Base-by-base conservation (phyloP, 2,113 vertebrate genomes). In the Leuciscus idus region DNA sequence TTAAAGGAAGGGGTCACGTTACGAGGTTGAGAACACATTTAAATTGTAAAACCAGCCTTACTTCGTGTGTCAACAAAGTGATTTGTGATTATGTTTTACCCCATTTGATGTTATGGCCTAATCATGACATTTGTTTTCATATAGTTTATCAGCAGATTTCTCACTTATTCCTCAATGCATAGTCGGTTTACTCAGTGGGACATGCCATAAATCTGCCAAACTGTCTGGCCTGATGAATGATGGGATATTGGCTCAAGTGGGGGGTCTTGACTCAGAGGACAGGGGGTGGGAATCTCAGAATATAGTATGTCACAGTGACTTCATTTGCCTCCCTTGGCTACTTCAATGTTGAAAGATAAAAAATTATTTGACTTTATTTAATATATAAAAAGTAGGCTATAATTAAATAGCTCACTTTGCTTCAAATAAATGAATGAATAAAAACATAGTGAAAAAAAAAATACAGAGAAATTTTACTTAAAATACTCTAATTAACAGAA, bases 181-280 rank as follows among this genome's bases (percentile, higher is more conserved):
- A 89, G 50, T 75, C 57, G 81, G 92, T 91, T 90, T 88, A 88
- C 95, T 90, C 94, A 91, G 94, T 91, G 91, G 90, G 94, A 92
- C 19, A 66, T 86, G 92, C 91, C 93, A 94, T 93, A 95, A 94
- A 95, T 93, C 93, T 94, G 93, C 90, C 93, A 92, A 79, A 36
- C 84, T 72, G 86, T 75, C 81, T 87, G 84, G 84, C 86, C 73
- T 87, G 80, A 91, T 92, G 92, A 93, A 79, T 91, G 93, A 94
- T 92, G 90, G 89, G 92, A 91, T 92, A 93, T 91, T 91, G 80
- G 84, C 89, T 88, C 84, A 88, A 90, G 85, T 85, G 87, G 93
- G 92, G 92, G 92, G 92, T 91, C 90, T 88, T 48, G 50, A 74
- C 75, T 70, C 55, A 13, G 28, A 83, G 55, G 43, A 21, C 26